Evolutionary conservation across 2,888 invertebrate genomes (phyloP), one percentile per base, ranked within the genome.

Genomic region (Epiblema foenella): DNA sequence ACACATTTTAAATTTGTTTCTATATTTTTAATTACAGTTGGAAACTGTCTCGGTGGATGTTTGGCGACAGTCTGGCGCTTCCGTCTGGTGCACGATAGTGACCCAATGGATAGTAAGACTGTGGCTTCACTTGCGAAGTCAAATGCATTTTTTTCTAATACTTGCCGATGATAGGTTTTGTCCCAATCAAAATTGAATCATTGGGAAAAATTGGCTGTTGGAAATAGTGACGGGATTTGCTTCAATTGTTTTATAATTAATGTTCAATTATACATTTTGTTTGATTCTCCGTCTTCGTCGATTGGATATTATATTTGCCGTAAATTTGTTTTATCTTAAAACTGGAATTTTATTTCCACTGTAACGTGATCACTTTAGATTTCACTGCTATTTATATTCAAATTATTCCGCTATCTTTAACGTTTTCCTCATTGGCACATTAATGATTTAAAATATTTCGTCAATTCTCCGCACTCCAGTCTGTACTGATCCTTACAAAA

Each of bases 1-100:
- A 71, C 76, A 81, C 91, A 91, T 91, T 82, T 85, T 85, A 73
- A 73, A 75, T 73, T 74, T 4, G 62, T 42, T 58, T 62, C 72
- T 56, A 37, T 24, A 54, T 39, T 18, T 52, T 52, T 58, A 18
- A 54, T 12, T 51, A 17, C 42, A 68, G 65, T 73, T 73, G 75
- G 76, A 78, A 79, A 83, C 78, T 83, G 79, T 81, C 79, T 80
- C 78, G 77, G 79, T 80, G 75, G 80, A 79, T 80, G 76, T 80
- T 74, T 75, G 75, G 70, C 74, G 75, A 79, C 83, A 81, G 81
- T 90, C 90, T 89, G 85, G 81, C 80, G 84, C 85, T 90, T 90
- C 90, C 91, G 89, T 90, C 86, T 89, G 83, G 83, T 79, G 83
- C 80, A 77, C 77, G 80, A 75, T 78, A 76, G 81, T 81, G 78